Base-by-base conservation (phyloP, 2,113 vertebrate species). In the Festucalex cinctus region DNA sequence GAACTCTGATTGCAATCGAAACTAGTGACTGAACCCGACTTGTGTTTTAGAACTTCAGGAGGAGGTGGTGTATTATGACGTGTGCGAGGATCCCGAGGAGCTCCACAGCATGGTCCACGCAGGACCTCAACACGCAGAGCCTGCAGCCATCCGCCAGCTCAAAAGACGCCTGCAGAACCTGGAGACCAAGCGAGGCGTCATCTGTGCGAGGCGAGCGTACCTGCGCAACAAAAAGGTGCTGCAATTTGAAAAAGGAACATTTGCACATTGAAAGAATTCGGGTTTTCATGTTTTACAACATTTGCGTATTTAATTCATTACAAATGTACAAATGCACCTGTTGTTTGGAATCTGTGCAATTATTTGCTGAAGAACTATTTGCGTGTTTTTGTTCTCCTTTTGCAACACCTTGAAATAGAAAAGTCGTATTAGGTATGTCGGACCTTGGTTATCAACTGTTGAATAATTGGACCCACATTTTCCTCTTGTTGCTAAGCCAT, bases 31-130 rank as follows among this genome's bases (percentile, higher is more conserved):
- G 44, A 7, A 46, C 24, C 24, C 26, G 22, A 1, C 22, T 22
- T 83, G 80, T 88, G 88, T 91, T 78, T 69, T 86, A 99, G 97
- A 99, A 73, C 91, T 95, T 86, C 94, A 94, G 84, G 94, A 98
- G 74, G 95, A 98, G 91, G 97, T 99, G 82, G 91, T 98, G 78
- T 99, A 99, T 83, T 97, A 98, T 0, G 96, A 98, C 65, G 92
- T 96, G 0, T 98, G 94, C 82, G 94, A 98, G 86, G 95, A 93
- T 65, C 93, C 90, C 0, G 93, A 95, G 83, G 95, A 98, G 80
- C 92, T 99, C 65, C 85, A 91, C 76, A 91, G 87, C 57, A 26
- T 91, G 70, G 78, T 89, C 39, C 76, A 83, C 54, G 81, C 36
- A 0, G 78, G 70, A 54, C 56, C 83, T 56, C 87, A 87, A 0